Base-by-base conservation (phyloP, 1,140 invertebrate genomes). In the Branchinecta lindahli region DNA sequence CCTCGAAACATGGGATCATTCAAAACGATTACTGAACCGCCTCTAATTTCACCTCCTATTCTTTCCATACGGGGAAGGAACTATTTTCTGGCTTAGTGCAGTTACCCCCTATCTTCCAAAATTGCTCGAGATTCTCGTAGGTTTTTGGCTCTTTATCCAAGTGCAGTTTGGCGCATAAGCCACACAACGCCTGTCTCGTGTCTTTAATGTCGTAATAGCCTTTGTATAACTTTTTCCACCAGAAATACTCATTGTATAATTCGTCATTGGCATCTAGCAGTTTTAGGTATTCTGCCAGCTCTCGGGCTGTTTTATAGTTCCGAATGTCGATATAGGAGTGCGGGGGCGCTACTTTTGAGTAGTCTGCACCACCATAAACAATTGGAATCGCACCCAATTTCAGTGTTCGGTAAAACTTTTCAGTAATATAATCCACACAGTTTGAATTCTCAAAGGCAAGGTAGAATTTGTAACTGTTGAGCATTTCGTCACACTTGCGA, bases 171-270 rank as follows among this genome's bases (percentile, higher is more conserved):
- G 68, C 52, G 46, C 70, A 71, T 8, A 97, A 83, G 1, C 94
- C 85, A 77, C 94, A 98, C 87, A 93, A 96, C 89, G 0, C 92
- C 92, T 0, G 90, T 92, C 45, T 89, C 90, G 81, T 92, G 89
- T 84, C 86, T 89, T 72, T 86, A 74, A 73, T 75, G 33, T 71
- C 21, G 8, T 70, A 71, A 69, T 44, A 66, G 7, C 46, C 71
- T n/a, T 65, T 33, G 69, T 18, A 70, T 33, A 33, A 33, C 15
- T 44, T 20, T 66, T 77, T 80, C 79, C 78, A 81, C 70, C 67
- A 70, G 68, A 79, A 78, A 71, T 78, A 80, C 12, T 73, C 71
- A 46, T 75, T 72, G 68, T 79, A 79, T 9, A 66, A 45, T 10
- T 71, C 70, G 71, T 74, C 73, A 68, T 77, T 75, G 10, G 72